Evolutionary conservation across 2,797 vertebrate species (phyloP).

Genomic region (Argya squamiceps): DNA sequence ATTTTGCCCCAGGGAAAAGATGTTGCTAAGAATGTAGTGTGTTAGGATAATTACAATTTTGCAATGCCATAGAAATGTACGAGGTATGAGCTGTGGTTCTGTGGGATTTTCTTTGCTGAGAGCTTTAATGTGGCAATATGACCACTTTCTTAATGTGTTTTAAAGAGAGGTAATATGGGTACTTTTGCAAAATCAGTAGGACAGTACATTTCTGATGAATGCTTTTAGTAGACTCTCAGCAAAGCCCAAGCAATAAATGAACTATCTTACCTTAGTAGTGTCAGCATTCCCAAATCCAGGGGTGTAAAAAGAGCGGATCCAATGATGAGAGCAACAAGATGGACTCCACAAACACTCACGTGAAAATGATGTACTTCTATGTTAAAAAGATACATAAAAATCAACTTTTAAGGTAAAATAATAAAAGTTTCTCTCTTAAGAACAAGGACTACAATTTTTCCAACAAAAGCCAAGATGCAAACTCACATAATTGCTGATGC

Average conservation of each 20-base stretch:
- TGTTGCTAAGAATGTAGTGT: conserved; percentile 25
- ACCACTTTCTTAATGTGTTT: not conserved
- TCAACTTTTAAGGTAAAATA: not conserved
- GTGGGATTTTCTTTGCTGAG: not conserved
- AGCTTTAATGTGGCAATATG: not conserved
- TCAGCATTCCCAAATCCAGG: not conserved
- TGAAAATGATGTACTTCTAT: not conserved
- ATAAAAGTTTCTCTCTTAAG: not conserved
- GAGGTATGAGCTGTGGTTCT: not conserved
- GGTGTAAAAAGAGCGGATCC: not conserved
- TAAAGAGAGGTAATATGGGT: not conserved
- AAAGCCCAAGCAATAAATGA: not conserved
- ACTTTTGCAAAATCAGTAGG: conserved; percentile 24
- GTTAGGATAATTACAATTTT: conserved; percentile 60
- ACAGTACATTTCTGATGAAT: not conserved
- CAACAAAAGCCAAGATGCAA: not conserved
- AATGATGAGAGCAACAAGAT: accelerated
- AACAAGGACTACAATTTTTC: not conserved
- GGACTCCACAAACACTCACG: accelerated
- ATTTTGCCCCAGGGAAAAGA: conserved; percentile 43
- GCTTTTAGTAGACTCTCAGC: not conserved
- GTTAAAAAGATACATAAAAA: not conserved
- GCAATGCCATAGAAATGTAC: not conserved
- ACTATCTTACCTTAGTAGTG: not conserved
- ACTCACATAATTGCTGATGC: not conserved